Evolutionary conservation across 1,140 invertebrate species (phyloP).

Genomic region (Drosophila ogumai): DNA sequence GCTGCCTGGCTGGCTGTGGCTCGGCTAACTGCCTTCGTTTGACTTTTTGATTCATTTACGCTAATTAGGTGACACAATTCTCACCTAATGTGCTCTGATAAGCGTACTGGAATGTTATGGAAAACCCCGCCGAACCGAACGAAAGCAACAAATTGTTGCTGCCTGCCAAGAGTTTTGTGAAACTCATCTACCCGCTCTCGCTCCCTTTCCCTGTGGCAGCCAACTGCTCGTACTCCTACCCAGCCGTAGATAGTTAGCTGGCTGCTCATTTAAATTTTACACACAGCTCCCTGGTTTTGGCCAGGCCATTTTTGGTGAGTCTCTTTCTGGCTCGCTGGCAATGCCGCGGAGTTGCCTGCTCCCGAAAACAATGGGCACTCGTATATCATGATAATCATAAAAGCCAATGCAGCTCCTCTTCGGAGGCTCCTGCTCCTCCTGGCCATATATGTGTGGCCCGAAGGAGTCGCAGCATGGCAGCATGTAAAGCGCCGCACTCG

Average conservation of each 20-base stretch:
- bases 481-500: constrained; percentile 78
- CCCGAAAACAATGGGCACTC: constrained; percentile 79
- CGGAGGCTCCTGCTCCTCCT: constrained; percentile 42
- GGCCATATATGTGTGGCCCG: constrained; percentile 54
- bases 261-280: constrained; percentile 82
- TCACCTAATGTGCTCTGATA: constrained; percentile 84
- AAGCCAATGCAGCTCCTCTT: constrained; percentile 52
- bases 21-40: constrained; percentile 55
- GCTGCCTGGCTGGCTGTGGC: constrained; percentile 11
- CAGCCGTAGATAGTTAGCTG: constrained; percentile 27
- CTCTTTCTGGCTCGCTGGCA: constrained; percentile 25
- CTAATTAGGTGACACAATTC: constrained; percentile 85
- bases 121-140: constrained; percentile 37
- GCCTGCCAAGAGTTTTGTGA: constrained; percentile 56
- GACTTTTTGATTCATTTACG: constrained; percentile 82
- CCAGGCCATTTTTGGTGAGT: constrained; percentile 75
- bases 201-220: constrained; percentile 12
- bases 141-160: constrained; percentile 71
- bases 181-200: constrained; percentile 22
- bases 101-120: constrained; percentile 63
- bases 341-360: constrained; percentile 49
- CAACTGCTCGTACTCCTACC: constrained; percentile 7
- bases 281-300: constrained; percentile 59
- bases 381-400: constrained; percentile 83
- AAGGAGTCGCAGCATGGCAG: constrained; percentile 31